Conservation (phyloP, 2,113 vertebrate species). For the Pimephales promelas region DNA sequence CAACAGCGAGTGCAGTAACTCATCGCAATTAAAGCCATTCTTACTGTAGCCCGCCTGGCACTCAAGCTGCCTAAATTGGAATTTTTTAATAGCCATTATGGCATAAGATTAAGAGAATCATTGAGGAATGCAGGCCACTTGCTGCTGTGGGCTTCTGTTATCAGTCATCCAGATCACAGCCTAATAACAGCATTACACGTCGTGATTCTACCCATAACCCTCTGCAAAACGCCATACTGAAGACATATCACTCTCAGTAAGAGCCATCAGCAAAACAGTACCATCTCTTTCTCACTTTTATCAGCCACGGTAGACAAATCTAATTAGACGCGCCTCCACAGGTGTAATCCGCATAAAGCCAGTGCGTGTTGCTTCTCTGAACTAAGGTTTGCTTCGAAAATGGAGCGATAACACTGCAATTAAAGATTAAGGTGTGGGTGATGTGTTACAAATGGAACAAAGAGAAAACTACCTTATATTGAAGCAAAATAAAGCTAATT, state of each 20-base stretch:
- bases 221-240: slow-evolving; percentile 12
- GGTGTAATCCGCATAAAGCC: slow-evolving; percentile 21
- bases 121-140: slow-evolving; percentile 71
- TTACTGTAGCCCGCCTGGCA: slow-evolving; percentile 64
- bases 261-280: slow-evolving; percentile 15
- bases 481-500: background rate
- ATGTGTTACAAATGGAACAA: background rate
- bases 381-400: background rate
- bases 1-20: slow-evolving; percentile 71
- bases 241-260: background rate
- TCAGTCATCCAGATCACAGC: slow-evolving; percentile 70
- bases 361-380: background rate
- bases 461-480: background rate
- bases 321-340: slow-evolving; percentile 18
- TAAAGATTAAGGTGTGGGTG: background rate
- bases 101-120: slow-evolving; percentile 70
- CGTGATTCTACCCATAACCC: slow-evolving; percentile 59
- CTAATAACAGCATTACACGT: slow-evolving; percentile 72
- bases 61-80: slow-evolving; percentile 72
- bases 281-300: slow-evolving; percentile 9
- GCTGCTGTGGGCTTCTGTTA: slow-evolving; percentile 66
- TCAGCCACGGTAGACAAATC: slow-evolving; percentile 29
- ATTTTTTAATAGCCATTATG: slow-evolving; percentile 74
- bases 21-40: slow-evolving; percentile 75
- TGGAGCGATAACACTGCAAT: background rate